phyloP scores from a whole-genome alignment of 2,888 invertebrate genomes.

The Hyposoter dolosus region DNA sequence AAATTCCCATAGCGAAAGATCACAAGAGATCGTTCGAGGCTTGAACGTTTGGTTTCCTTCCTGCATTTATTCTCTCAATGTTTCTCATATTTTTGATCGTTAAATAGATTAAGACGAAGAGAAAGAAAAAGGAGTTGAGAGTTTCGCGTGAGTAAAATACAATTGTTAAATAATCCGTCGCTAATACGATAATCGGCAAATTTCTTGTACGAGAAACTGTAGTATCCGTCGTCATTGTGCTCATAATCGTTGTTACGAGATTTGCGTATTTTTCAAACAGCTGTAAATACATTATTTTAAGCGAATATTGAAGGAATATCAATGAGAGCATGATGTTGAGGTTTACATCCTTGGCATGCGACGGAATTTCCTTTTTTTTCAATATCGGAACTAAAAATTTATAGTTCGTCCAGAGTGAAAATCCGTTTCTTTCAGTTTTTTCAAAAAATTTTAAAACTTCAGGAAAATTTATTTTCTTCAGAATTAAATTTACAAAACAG shows the following conservation, averaged over 20 bases:
- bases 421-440: no score
- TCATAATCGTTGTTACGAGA: conserved; percentile 34
- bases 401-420: no score
- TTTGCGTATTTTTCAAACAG: conserved; percentile 56
- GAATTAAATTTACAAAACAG: no score
- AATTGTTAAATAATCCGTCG: conserved; percentile 57
- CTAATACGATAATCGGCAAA: conserved; percentile 32
- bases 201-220: conserved; percentile 22
- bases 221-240: conserved; percentile 32
- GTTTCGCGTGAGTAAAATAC: neutral
- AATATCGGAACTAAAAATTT: no score
- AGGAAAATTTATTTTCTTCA: no score
- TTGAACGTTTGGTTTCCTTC: neutral
- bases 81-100: conserved; percentile 51
- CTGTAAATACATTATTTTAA: conserved; percentile 37
- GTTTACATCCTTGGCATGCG: no score
- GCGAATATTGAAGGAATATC: conserved; percentile 13
- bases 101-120: conserved; percentile 44
- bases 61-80: conserved; percentile 35
- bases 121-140: neutral
- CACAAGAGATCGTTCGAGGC: neutral
- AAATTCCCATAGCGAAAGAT: neutral
- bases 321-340: no score
- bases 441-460: no score
- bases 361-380: no score